Conservation (phyloP, 2,888 invertebrate genomes). For the Mythimna vitellina region DNA sequence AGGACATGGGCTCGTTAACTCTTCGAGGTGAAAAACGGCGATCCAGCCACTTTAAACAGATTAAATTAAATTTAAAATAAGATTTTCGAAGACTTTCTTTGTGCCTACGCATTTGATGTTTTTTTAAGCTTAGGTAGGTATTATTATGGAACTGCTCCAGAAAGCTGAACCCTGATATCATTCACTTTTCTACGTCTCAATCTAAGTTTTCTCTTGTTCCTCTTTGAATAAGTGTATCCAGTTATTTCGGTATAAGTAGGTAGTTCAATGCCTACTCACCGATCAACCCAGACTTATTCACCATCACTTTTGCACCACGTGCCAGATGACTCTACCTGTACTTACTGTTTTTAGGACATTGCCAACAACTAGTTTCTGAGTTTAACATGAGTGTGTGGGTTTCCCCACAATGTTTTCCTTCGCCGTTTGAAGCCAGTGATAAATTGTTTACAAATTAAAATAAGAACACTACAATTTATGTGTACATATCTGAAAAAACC, state of each 20-base stretch:
- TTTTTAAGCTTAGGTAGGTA: too few relatives aligned
- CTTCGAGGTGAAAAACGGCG: conserved; percentile 82
- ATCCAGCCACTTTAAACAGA: conserved; percentile 70
- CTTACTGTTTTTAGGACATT: conserved; percentile 42
- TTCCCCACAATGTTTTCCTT: conserved; percentile 53
- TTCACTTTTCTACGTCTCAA: neutral
- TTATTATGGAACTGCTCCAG: too few relatives aligned
- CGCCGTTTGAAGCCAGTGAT: conserved; percentile 20
- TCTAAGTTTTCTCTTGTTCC: neutral
- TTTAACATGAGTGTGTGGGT: conserved; percentile 52
- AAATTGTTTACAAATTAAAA: conserved; percentile 27
- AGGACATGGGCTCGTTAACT: conserved; percentile 84
- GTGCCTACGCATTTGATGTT: conserved; percentile 21
- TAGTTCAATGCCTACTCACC: neutral
- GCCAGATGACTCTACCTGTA: conserved; percentile 40
- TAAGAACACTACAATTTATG: conserved; percentile 17
- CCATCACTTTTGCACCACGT: conserved; percentile 16
- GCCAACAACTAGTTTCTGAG: conserved; percentile 34
- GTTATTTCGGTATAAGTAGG: neutral
- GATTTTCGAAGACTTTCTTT: conserved; percentile 56
- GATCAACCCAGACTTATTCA: conserved; percentile 24
- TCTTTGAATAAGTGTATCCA: too few relatives aligned
- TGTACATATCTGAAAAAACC: conserved; percentile 7
- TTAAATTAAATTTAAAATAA: conserved; percentile 79
- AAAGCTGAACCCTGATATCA: too few relatives aligned